A percentile compares a stretch with the other conserved stretches of the same genome.
Conservation (phyloP, 1,140 invertebrate species). For the Macrostomum lignano region DNA sequence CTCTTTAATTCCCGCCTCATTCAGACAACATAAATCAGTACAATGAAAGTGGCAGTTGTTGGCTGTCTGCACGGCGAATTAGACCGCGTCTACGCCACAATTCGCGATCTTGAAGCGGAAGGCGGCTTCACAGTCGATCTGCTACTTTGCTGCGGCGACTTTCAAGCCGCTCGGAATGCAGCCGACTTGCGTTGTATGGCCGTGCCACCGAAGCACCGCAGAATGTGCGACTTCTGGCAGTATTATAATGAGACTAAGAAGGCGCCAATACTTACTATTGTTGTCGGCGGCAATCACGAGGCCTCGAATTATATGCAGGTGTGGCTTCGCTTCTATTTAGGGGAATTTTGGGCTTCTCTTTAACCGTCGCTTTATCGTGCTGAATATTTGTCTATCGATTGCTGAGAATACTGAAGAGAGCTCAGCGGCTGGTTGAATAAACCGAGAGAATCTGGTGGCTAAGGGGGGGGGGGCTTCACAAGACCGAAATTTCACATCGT, state of each 20-base stretch:
- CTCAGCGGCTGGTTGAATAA: too few species aligned
- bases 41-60: conserved; percentile 81
- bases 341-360: too few species aligned
- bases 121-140: conserved; percentile 39
- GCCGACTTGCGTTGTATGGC: conserved; percentile 56
- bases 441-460: too few species aligned
- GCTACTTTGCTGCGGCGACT: conserved; percentile 84
- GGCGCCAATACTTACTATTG: conserved; percentile 68
- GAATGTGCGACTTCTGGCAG: conserved; percentile 61
- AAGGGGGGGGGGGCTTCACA: too few species aligned
- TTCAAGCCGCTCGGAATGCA: conserved; percentile 40
- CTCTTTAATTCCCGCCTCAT: too few species aligned
- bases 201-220: conserved; percentile 59
- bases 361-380: too few species aligned
- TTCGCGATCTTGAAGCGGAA: conserved; percentile 30
- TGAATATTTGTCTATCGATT: too few species aligned
- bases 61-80: conserved; percentile 90
- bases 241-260: conserved; percentile 73
- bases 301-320: conserved; percentile 82
- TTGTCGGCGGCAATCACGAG: conserved; percentile 96
- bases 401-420: too few species aligned
- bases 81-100: conserved; percentile 62
- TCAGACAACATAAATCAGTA: too few species aligned
- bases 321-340: too few species aligned
- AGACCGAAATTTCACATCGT: too few species aligned